These are phyloP conservation scores for Musca domestica DNA, from an alignment of 1,140 invertebrate genomes.

Conservation along the genomic window DNA sequence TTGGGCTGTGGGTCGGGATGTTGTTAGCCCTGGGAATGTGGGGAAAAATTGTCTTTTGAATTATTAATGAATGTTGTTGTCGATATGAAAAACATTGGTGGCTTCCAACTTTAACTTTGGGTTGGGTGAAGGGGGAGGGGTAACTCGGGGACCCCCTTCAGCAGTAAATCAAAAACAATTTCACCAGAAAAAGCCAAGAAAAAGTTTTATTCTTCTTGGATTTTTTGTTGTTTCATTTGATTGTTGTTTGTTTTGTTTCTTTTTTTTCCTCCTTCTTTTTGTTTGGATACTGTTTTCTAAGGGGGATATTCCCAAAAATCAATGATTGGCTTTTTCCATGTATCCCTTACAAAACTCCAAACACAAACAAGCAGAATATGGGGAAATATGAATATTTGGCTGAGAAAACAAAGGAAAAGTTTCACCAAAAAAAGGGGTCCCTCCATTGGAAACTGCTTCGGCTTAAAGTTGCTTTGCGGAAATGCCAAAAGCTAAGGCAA, in stretches of 20 bases:
- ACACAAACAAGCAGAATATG: not conserved
- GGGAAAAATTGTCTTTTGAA: conserved; percentile 15
- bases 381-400: no score
- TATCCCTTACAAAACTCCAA: no score
- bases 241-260: conserved; percentile 1
- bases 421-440: no score
- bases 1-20: not conserved
- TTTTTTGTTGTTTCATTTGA: conserved; percentile 8
- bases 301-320: not conserved
- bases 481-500: no score
- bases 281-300: not conserved
- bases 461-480: no score
- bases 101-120: not conserved
- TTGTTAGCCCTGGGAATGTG: not conserved
- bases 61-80: conserved; percentile 18
- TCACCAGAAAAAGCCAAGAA: not conserved
- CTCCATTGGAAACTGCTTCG: no score
- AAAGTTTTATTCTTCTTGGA: not conserved
- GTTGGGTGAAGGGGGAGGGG: not conserved
- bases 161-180: conserved; percentile 16
- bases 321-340: conserved; percentile 16
- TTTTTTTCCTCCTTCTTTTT: not conserved
- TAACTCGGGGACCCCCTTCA: not conserved
- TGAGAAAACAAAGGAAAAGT: no score
- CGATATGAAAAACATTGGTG: not conserved